Evolutionary conservation across 35 echinoderm and acorn worm species (phyloP).

Genomic region (Anneissia japonica): DNA sequence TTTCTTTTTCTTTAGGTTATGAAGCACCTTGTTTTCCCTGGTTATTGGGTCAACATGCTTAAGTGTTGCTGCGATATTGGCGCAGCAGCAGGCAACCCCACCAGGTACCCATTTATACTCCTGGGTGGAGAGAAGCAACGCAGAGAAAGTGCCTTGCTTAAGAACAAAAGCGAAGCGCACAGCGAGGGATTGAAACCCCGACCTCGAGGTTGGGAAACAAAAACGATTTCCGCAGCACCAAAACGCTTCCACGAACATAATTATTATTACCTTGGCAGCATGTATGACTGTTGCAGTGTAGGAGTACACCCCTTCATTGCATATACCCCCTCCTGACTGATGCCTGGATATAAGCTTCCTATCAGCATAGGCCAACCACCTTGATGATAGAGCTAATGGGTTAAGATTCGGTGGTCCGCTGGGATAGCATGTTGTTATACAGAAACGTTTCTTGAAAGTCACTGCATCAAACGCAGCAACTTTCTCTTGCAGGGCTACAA

Average conservation of each 20-base stretch:
- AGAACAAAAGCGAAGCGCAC: too few relatives aligned
- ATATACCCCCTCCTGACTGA: conserved; percentile 79
- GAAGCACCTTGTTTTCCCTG: too few relatives aligned
- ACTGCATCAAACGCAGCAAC: conserved; percentile 85
- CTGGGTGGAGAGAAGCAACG: too few relatives aligned
- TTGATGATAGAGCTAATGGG: conserved; percentile 79
- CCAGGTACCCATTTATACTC: too few relatives aligned
- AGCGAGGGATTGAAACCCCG: too few relatives aligned
- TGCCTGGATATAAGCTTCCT: conserved; percentile 85
- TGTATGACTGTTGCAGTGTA: conserved; percentile 98
- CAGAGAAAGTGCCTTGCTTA: too few relatives aligned
- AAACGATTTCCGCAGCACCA: too few relatives aligned
- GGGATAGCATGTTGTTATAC: conserved; percentile 78
- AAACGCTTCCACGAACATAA: not conserved
- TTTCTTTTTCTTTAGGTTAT: too few relatives aligned
- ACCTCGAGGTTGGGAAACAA: too few relatives aligned
- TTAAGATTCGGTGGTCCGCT: conserved; percentile 78
- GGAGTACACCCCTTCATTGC: conserved; percentile 69
- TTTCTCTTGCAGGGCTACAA: conserved; percentile 92
- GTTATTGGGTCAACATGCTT: too few relatives aligned
- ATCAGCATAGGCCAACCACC: conserved; percentile 97
- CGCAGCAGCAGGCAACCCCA: too few relatives aligned
- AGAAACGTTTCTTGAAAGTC: conserved; percentile 76
- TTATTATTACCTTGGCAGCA: conserved; percentile 83
- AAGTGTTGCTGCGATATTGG: too few relatives aligned